Percentiles rank a stretch among this genome's conserved stretches.
phyloP scores from a whole-genome alignment of 2,797 vertebrate species.

The Rhinogobio ventralis region DNA sequence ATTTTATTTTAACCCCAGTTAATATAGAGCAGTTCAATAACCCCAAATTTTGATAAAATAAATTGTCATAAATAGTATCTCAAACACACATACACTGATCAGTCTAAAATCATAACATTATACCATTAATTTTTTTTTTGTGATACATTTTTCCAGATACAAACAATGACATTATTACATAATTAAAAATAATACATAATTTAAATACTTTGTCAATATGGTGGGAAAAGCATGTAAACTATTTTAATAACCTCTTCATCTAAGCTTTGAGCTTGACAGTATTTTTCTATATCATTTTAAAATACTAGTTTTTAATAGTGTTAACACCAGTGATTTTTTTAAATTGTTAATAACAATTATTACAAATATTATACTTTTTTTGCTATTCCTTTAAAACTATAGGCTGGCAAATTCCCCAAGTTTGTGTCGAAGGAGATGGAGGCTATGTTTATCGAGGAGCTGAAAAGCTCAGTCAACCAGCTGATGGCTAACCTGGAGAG shows the following conservation, averaged over 20 bases:
- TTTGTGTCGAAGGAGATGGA: constrained; percentile 98
- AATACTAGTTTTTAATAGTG: not conserved
- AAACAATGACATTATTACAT: not conserved
- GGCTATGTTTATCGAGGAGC: constrained; percentile 95
- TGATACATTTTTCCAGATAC: not conserved
- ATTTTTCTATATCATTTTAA: not conserved
- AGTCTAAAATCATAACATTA: not conserved
- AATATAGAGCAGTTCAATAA: no score
- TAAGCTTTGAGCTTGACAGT: not conserved
- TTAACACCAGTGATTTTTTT: not conserved
- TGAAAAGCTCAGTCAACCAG: constrained; percentile 95
- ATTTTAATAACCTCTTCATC: not conserved
- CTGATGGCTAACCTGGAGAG: constrained; percentile 99
- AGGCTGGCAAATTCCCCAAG: constrained; percentile 93
- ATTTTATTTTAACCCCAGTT: not conserved
- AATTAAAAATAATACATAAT: no score
- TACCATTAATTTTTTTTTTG: not conserved
- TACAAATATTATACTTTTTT: not conserved
- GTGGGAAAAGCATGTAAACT: not conserved
- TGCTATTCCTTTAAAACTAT: constrained; percentile 31
- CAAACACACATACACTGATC: not conserved
- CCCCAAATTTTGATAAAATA: not conserved
- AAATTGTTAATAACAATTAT: not conserved
- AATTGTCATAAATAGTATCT: not conserved
- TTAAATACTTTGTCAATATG: not conserved